Base-by-base conservation (phyloP, 2,113 vertebrate genomes). In the Pavo muticus region DNA sequence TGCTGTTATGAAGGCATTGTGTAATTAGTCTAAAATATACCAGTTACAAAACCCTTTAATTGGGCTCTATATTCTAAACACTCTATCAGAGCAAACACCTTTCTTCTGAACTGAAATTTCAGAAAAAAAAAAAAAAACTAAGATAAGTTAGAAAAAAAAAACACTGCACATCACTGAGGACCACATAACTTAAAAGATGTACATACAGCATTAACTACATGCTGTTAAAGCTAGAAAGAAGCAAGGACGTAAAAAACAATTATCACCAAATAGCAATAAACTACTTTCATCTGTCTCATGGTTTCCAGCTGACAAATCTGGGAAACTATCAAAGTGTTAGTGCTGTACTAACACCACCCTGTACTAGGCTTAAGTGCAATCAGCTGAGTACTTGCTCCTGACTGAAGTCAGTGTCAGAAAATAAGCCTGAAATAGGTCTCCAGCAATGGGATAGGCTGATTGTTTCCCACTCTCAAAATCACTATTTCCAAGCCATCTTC, bases 221-320 rank as follows among this genome's bases (percentile, higher is more conserved):
- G 13, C 27, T 73, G 57, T 14, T 74, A 54, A 86, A 88, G 72
- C 18, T 50, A 24, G 48, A 61, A 83, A 80, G 88, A 72, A 89
- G 59, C 3, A 77, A 35, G n/a, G n/a, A 76, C 37, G 37, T 39
- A 79, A 87, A 44, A 77, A 39, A 32, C 47, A 87, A 42, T 89
- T 87, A 75, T 27, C 42, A 56, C 10, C 60, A 39, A 29, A 14
- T 21, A 76, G 32, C 57, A 96, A 90, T 71, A 83, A 88, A 80
- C 10, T 30, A 59, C 25, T 86, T 91, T 47, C 37, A 64, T 71
- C 92, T 90, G 69, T 30, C 44, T 78, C 69, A 59, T 59, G 37
- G 83, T 67, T 95, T 74, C 61, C 87, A 94, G 84, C 32, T 75
- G 91, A 93, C 57, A 86, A 78, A 78, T 84, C 35, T 90, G 52